Conservation (phyloP, 2,888 invertebrate species). For the Drosophila picticornis region DNA sequence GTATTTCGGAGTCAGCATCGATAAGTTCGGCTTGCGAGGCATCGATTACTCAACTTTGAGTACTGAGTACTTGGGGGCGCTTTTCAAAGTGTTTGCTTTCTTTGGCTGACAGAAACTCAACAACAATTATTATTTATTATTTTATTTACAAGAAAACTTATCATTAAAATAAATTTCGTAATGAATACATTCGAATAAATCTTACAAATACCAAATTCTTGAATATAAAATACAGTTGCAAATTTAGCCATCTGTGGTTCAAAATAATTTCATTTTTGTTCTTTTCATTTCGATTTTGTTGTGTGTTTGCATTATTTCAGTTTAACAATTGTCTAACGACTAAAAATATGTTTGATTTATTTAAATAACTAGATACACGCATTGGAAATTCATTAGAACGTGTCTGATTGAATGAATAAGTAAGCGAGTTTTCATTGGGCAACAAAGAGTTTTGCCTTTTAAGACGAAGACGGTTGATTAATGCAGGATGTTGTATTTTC, state of each 20-base stretch:
- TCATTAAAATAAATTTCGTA: conserved; percentile 59
- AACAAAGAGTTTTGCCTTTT: conserved; percentile 27
- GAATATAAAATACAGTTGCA: conserved; percentile 36
- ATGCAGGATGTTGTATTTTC: conserved; percentile 12
- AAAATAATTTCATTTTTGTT: conserved; percentile 27
- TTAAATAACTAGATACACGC: conserved; percentile 84
- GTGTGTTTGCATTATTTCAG: conserved; percentile 41
- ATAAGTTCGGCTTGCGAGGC: neutral
- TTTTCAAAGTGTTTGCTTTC: neutral
- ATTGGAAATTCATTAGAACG: conserved; percentile 78
- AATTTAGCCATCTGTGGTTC: conserved; percentile 44
- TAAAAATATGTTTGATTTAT: conserved; percentile 78
- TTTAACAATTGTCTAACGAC: conserved; percentile 83
- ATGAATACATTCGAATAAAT: conserved; percentile 54
- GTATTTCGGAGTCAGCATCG: neutral
- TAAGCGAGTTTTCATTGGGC: conserved; percentile 70
- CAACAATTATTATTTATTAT: conserved; percentile 49
- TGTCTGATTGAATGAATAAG: conserved; percentile 72
- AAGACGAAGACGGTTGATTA: conserved; percentile 25
- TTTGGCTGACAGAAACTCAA: neutral
- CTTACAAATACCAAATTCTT: conserved; percentile 55
- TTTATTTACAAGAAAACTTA: conserved; percentile 78
- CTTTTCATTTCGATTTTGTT: neutral
- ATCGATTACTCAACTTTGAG: conserved; percentile 12
- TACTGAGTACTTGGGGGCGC: conserved; percentile 1